Evolutionary conservation across 2,888 invertebrate species (phyloP).

Genomic region (Lamproptera curius): DNA sequence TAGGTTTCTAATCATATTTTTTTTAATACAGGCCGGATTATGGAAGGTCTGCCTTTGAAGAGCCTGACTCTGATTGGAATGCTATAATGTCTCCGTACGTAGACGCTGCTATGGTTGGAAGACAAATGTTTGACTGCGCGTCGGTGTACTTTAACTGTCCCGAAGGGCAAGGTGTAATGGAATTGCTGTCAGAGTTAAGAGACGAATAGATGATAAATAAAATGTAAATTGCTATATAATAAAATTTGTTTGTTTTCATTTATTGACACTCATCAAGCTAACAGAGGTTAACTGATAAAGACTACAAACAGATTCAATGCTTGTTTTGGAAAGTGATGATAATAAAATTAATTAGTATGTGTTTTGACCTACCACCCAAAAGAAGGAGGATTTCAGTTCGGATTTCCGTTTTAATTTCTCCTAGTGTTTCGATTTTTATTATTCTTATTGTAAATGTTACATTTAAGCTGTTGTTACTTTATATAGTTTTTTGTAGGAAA

Average conservation of each 20-base stretch:
- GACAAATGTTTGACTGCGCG: slow-evolving; percentile 80
- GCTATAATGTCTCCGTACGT: slow-evolving; percentile 65
- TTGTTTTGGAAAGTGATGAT: too few relatives aligned
- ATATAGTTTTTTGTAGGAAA: too few relatives aligned
- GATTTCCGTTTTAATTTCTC: too few relatives aligned
- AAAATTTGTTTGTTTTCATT: not conserved
- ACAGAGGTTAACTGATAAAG: not conserved
- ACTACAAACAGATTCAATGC: not conserved
- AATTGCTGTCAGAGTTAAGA: slow-evolving; percentile 67
- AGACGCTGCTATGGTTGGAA: slow-evolving; percentile 81
- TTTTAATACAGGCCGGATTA: slow-evolving; percentile 80
- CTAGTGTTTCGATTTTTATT: too few relatives aligned
- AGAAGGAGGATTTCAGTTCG: too few relatives aligned
- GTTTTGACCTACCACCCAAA: not conserved
- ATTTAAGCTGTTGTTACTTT: too few relatives aligned
- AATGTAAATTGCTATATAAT: not conserved
- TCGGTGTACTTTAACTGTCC: slow-evolving; percentile 80
- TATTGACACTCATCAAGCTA: too few relatives aligned
- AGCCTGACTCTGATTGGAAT: slow-evolving; percentile 49
- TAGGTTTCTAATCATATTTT: too few relatives aligned
- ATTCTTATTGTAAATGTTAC: too few relatives aligned
- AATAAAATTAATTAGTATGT: not conserved
- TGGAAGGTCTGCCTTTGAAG: slow-evolving; percentile 68
- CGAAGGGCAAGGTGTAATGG: slow-evolving; percentile 79
- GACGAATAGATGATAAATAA: slow-evolving; percentile 47